Evolutionary conservation across 2,888 invertebrate genomes (phyloP), one percentile per base, ranked within the genome.

Genomic region (Agrochola lychnidis): DNA sequence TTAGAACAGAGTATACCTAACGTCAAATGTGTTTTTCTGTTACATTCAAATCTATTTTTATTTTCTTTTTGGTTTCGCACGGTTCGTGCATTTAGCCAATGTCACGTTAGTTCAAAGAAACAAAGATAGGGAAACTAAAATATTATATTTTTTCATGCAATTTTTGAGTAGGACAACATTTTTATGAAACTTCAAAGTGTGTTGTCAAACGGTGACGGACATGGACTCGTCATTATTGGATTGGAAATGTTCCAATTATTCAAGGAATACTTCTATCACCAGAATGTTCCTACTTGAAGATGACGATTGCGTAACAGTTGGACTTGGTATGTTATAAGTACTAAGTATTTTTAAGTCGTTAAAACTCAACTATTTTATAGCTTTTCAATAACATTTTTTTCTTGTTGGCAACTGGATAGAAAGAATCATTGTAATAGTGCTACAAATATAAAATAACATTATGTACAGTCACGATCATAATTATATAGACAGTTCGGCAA

Each of bases 371-470:
- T 4, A 10, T 73, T 70, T 16, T 40, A 5, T 36, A 36, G n/a
- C 5, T 19, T 12, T n/a, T 30, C 9, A 53, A 51, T 61, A 12
- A 14, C 0, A 9, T 19, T 68, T 77, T 56, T 56, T 78, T 48
- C n/a, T 19, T n/a, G 12, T 51, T 78, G n/a, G 48, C 63, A 77
- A 70, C 63, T 76, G 22, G n/a, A 63, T 56, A 19, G 36, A 36
- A 42, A 62, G 30, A 53, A 42, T 40, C 40, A 40, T 69, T 62
- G 25, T 40, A n/a, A 30, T 69, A 69, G 40, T 56, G 53, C n/a
- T 62, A 40, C n/a, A 63, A n/a, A 63, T 40, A 63, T 22, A 48
- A 25, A 76, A 19, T 22, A 22, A 16, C 22, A 14, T 0, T 45
- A n/a, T 3, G 59, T 61, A 59, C 67, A 68, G 36, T 53, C 36